phyloP scores from a whole-genome alignment of 2,113 vertebrate species.

The Pseudorhombus dupliciocellatus region DNA sequence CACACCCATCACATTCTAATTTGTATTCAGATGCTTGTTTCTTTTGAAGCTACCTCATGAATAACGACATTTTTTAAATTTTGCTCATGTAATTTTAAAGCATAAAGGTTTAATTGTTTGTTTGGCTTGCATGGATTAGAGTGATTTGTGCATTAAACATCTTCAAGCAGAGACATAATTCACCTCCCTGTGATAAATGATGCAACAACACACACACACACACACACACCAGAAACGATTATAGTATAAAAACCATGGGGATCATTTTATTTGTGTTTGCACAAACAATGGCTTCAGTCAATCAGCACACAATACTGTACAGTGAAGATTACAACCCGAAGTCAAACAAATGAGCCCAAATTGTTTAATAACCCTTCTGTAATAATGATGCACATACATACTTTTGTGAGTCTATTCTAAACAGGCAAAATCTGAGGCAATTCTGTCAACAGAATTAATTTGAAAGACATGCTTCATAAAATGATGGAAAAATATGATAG shows the following conservation, averaged over 20 bases:
- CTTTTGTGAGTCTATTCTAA: constrained; percentile 5
- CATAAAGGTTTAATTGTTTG: neutral
- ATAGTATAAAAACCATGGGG: constrained; percentile 35
- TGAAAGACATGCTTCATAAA: constrained; percentile 26
- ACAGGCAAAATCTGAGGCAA: constrained; percentile 41
- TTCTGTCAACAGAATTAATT: constrained; percentile 6
- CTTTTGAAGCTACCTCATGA: neutral
- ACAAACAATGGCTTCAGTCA: constrained; percentile 46
- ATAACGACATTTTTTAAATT: neutral
- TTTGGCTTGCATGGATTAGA: neutral
- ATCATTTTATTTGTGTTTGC: constrained; percentile 49
- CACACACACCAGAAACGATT: neutral
- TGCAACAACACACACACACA: neutral
- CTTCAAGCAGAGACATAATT: neutral
- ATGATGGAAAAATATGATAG: constrained; percentile 2
- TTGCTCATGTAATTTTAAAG: neutral
- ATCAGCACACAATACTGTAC: constrained; percentile 7
- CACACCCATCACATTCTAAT: too few relatives aligned
- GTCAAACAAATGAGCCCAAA: constrained; percentile 10
- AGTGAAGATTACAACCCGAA: constrained; percentile 25
- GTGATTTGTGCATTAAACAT: neutral
- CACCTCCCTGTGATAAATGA: neutral
- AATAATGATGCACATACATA: constrained; percentile 12
- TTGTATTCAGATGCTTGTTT: too few relatives aligned
- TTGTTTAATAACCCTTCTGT: constrained; percentile 9